Evolutionary conservation across 2,888 invertebrate species (phyloP).

Genomic region (Sesia apiformis): DNA sequence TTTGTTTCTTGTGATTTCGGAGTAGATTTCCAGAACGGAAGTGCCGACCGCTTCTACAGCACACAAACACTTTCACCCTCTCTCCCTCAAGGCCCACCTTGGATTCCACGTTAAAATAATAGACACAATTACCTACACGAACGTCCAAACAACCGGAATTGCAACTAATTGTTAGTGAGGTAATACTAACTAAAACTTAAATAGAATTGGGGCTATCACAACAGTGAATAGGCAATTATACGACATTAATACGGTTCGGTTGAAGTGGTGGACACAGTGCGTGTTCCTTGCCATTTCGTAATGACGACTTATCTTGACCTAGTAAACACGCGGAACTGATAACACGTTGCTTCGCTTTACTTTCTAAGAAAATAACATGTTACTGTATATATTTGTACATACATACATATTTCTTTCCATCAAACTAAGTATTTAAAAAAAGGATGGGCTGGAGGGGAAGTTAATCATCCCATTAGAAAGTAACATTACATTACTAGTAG

Average conservation of each 20-base stretch:
- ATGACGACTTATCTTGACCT: conserved; percentile 1
- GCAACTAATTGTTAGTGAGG: not conserved
- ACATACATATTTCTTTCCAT: too few species aligned
- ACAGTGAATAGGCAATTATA: not conserved
- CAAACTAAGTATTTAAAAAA: too few species aligned
- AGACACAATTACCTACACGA: too few species aligned
- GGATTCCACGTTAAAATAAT: too few species aligned
- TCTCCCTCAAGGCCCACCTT: too few species aligned
- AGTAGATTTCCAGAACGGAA: too few species aligned
- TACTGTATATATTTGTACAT: not conserved
- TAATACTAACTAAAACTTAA: not conserved
- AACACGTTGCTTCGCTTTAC: not conserved
- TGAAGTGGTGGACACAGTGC: not conserved
- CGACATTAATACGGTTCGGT: not conserved
- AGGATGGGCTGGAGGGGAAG: too few species aligned
- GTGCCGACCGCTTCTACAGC: too few species aligned
- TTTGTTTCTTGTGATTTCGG: too few species aligned
- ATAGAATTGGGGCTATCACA: not conserved
- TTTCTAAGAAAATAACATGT: not conserved
- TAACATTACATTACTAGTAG: too few species aligned
- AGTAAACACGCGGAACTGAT: not conserved
- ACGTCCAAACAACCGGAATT: not conserved
- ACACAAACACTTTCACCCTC: too few species aligned
- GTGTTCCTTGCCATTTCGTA: not conserved
- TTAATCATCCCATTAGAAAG: too few species aligned